Conservation (phyloP, 2,113 vertebrate species). For the Paramisgurnus dabryanus region DNA sequence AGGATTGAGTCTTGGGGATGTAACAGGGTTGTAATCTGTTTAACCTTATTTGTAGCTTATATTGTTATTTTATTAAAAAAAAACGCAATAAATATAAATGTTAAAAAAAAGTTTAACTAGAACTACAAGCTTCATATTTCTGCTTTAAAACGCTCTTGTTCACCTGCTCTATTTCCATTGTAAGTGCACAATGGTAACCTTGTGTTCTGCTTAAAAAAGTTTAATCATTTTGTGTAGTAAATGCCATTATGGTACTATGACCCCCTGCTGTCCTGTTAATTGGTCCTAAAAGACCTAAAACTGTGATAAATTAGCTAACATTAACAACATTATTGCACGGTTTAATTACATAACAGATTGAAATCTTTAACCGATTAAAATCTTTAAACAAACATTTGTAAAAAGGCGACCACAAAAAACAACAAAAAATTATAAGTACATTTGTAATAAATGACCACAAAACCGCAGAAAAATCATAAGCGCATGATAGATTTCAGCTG, state of each 20-base stretch:
- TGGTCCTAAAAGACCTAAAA: not conserved
- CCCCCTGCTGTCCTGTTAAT: too few species aligned
- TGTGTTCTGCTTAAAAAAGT: not conserved
- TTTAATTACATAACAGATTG: not conserved
- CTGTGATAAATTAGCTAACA: not conserved
- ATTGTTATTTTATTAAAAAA: too few species aligned
- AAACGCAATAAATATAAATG: too few species aligned
- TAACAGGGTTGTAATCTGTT: too few species aligned
- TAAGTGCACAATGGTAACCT: not conserved
- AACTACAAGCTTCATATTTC: too few species aligned
- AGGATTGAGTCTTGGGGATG: too few species aligned
- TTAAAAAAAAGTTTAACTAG: too few species aligned
- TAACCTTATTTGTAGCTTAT: too few species aligned
- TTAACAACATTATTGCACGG: not conserved
- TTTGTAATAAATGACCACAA: constrained; percentile 36
- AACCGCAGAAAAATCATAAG: constrained; percentile 12
- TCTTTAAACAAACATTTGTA: constrained; percentile 19
- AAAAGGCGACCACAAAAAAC: constrained; percentile 19
- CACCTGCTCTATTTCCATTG: not conserved
- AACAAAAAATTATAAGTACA: not conserved
- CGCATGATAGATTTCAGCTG: constrained; percentile 18
- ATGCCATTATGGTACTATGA: too few species aligned
- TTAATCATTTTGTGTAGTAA: too few species aligned
- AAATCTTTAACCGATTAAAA: constrained; percentile 4
- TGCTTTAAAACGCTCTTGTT: too few species aligned